Evolutionary conservation across 92 coral and sea anemone genomes (phyloP), one percentile per base, ranked within the genome.

Genomic region (Porites rus): DNA sequence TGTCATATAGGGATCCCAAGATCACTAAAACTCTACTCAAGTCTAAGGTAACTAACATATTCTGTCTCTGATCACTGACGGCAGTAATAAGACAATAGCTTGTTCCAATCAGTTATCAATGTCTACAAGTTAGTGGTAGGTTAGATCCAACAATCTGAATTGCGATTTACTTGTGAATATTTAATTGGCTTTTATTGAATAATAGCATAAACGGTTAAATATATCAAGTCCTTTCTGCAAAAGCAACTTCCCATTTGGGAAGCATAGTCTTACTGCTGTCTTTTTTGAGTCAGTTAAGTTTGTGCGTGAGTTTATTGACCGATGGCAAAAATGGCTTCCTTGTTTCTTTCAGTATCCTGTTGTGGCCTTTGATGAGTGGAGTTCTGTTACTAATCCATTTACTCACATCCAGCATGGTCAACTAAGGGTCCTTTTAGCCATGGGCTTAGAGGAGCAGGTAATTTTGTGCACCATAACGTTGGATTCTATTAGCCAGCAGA

Each of bases 391-490:
- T 12, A 95, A 91, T 75, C 99, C 99, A 13, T 97, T 97, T 38
- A 90, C 95, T 70, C 90, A 84, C 66, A 53, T 93, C 54, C 78
- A 77, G 19, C 97, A 97, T 84, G 99, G 99, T 10, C 93, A 97
- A 56, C 88, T 97, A 7, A 93, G 85, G 78, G 96, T 97, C 14
- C 94, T 97, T 70, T 78, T 97, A 67, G 98, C 98, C 52, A 90
- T 97, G 97, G 99, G 99, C 54, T 91, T 94, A 70, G 91, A 90
- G 83, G 92, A 90, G 70, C 99, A 97, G 96, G 99, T 97, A 43
- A 69, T 24, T 67, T 24, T 17, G 25, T 54, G 4, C 46, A 53
- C 25, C n/a, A 7, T 62, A 13, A 11, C 25, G 25, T 19, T 4
- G 19, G 11, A 38, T 38, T 38, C 7, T 38, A 38, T 38, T 4